Evolutionary conservation across 2,888 invertebrate species (phyloP), one percentile per base, ranked within the genome.

Genomic region (Lasioglossum pauxillum): DNA sequence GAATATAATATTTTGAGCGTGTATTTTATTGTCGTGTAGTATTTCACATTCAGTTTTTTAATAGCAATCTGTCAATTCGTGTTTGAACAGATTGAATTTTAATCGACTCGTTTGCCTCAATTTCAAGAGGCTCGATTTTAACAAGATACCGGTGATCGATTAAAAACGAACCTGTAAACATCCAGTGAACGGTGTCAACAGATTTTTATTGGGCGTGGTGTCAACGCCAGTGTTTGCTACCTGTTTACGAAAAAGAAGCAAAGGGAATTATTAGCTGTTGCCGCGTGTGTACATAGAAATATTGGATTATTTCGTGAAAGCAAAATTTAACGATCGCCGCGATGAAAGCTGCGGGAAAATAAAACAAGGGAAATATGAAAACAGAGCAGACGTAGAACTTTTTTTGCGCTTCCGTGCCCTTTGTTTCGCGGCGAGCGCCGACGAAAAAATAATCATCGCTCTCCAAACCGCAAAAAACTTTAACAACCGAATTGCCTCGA

Each of bases 301-400:
- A 60, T 60, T 60, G 60, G 60, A 60, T 60, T 60, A 60, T 14
- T 60, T 27, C 60, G 14, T 60, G 60, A 60, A 60, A 60, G 60
- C 60, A 60, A 81, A 80, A 83, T 81, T 78, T 23, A 49, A 78
- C 71, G 78, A 41, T 71, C 57, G 16, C 12, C 2, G 38, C 69
- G 49, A 82, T 82, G 44, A 60, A 31, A 75, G 57, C 10, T 38
- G 71, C 46, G 74, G 4, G 31, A 38, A 82, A 49, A 75, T 71
- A 71, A 81, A 83, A 69, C 57, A 4, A 31, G 57, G 23, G 5
- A 27, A 57, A 23, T 81, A 69, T 69, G 53, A 38, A 53, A 71
- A 35, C 16, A 67, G 35, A 74, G 8, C 27, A 44, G 27, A 16
- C 12, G 27, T 23, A 16, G 23, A 16, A 44, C 46, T n/a, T 41